Conservation (phyloP, 1,140 invertebrate genomes). For the Heliconius hermathena region DNA sequence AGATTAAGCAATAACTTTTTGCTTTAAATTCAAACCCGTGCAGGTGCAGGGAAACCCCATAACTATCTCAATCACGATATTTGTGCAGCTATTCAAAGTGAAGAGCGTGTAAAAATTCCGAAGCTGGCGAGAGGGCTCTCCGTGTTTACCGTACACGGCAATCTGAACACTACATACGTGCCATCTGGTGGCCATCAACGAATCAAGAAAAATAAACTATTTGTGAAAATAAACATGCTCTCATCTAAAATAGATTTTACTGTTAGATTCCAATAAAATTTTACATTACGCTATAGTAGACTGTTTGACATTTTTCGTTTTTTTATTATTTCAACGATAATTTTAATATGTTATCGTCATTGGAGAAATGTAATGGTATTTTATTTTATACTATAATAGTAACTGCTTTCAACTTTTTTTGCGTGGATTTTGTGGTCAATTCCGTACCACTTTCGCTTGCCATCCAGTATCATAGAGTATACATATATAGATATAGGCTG, state of each 20-base stretch:
- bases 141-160: slow-evolving; percentile 67
- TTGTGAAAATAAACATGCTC: slow-evolving; percentile 70
- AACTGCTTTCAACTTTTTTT: too few relatives aligned
- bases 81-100: slow-evolving; percentile 59
- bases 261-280: slow-evolving; percentile 42
- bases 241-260: slow-evolving; percentile 65
- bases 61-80: slow-evolving; percentile 60
- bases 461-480: too few relatives aligned
- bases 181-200: slow-evolving; percentile 77
- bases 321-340: background rate
- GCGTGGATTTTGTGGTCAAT: too few relatives aligned
- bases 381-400: too few relatives aligned
- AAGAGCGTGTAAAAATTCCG: slow-evolving; percentile 71
- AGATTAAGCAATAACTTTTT: slow-evolving; percentile 39
- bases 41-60: slow-evolving; percentile 54
- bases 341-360: background rate
- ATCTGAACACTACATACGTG: slow-evolving; percentile 60
- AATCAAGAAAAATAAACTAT: slow-evolving; percentile 75
- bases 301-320: background rate
- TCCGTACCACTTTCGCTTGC: too few relatives aligned
- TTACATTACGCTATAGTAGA: slow-evolving; percentile 31
- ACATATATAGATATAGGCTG: too few relatives aligned
- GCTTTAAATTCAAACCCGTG: slow-evolving; percentile 29
- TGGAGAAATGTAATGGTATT: background rate
- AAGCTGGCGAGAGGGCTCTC: slow-evolving; percentile 55